Evolutionary conservation across 2,797 vertebrate genomes (phyloP).

Genomic region (Spinus pinus): DNA sequence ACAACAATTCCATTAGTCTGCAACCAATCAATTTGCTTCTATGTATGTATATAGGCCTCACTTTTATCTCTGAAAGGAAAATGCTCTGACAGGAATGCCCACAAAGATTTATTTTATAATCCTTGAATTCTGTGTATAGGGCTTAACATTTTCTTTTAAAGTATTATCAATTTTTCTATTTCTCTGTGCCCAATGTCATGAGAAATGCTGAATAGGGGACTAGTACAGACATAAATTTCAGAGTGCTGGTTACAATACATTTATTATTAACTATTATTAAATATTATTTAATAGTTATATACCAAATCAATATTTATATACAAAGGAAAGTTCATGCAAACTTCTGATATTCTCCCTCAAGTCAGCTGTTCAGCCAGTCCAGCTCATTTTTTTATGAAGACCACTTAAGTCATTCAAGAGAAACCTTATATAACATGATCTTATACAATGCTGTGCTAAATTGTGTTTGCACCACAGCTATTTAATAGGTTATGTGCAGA

Average conservation of each 20-base stretch:
- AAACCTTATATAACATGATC: not conserved
- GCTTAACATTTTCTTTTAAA: not conserved
- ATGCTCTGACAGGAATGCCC: not conserved
- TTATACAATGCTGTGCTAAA: not conserved
- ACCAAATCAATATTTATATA: not conserved
- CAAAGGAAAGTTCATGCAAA: not conserved
- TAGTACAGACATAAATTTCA: not conserved
- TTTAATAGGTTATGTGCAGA: not conserved
- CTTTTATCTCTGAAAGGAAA: not conserved
- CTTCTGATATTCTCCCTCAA: not conserved
- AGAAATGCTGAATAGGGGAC: not conserved
- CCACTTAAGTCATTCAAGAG: not conserved
- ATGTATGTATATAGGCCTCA: not conserved
- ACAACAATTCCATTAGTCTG: not conserved
- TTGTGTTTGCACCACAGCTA: fast-evolving
- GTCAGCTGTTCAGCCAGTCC: not conserved
- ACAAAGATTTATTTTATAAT: not conserved
- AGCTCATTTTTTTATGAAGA: not conserved
- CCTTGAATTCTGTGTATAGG: not conserved
- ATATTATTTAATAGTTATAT: not conserved
- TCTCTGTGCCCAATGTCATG: not conserved
- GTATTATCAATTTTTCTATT: not conserved
- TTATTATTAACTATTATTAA: not conserved
- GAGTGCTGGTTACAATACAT: fast-evolving
- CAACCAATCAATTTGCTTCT: not conserved